phyloP scores from a whole-genome alignment of 1,140 invertebrate species.

The Drosophila ercepeae region DNA sequence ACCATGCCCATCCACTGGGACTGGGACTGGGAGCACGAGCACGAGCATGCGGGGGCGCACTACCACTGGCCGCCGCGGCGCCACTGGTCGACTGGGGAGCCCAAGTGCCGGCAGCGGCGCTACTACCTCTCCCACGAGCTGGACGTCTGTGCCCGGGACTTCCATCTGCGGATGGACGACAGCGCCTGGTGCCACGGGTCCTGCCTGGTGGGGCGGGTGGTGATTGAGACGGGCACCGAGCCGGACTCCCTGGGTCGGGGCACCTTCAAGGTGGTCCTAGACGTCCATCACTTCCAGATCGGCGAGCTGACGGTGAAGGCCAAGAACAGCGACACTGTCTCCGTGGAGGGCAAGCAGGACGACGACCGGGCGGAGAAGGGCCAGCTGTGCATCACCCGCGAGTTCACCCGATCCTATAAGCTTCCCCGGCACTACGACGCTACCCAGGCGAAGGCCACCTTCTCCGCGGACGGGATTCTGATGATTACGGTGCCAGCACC shows the following conservation, averaged over 20 bases:
- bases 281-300: constrained; percentile 77
- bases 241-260: constrained; percentile 68
- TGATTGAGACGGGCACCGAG: constrained; percentile 72
- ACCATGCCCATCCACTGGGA: constrained; percentile 78
- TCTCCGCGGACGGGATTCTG: constrained; percentile 77
- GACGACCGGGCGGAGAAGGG: constrained; percentile 71
- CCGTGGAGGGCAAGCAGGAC: constrained; percentile 70
- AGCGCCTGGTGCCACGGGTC: constrained; percentile 78
- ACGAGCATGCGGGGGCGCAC: constrained; percentile 48
- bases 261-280: constrained; percentile 77
- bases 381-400: constrained; percentile 70
- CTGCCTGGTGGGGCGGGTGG: constrained; percentile 68
- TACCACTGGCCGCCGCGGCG: constrained; percentile 61
- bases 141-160: constrained; percentile 73
- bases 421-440: constrained; percentile 77
- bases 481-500: constrained; percentile 80
- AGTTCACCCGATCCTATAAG: constrained; percentile 75
- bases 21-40: constrained; percentile 75
- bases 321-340: constrained; percentile 72
- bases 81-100: constrained; percentile 66
- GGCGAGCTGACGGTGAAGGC: constrained; percentile 72
- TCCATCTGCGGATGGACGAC: constrained; percentile 67
- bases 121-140: constrained; percentile 67
- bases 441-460: constrained; percentile 72
- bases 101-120: constrained; percentile 69